A percentile compares a stretch with the other conserved stretches of the same genome.
phyloP scores from a whole-genome alignment of 2,888 invertebrate species.

The Mesorhabditis belari region DNA sequence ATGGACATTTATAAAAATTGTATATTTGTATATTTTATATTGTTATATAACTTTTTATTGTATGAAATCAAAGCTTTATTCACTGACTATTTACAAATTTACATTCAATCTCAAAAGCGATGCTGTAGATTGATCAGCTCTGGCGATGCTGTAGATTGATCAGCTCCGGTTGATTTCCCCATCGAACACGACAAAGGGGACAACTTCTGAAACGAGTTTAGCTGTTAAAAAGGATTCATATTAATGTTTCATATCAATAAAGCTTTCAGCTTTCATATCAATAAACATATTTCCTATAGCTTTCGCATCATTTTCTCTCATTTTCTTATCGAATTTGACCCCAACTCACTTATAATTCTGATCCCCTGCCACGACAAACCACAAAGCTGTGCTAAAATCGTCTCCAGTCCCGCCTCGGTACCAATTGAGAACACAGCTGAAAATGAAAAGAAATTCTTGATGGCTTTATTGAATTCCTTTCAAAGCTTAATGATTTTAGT shows the following conservation, averaged over 20 bases:
- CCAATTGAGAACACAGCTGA: not conserved
- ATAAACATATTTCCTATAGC: no score
- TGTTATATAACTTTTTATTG: not conserved
- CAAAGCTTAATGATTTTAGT: not conserved
- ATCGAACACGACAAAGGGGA: not conserved
- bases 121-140: not conserved
- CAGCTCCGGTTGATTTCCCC: not conserved
- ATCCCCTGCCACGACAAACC: not conserved
- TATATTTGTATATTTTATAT: not conserved
- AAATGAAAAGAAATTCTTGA: no score
- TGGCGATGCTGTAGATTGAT: not conserved
- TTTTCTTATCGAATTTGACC: not conserved
- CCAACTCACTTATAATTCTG: not conserved
- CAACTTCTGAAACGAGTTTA: no score
- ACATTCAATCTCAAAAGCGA: not conserved
- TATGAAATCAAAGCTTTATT: not conserved
- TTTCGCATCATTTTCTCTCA: no score
- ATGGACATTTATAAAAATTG: not conserved
- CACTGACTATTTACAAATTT: not conserved
- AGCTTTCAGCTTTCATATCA: no score
- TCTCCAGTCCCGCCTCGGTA: not conserved
- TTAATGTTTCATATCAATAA: no score
- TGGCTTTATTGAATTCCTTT: no score
- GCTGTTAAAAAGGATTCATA: no score
- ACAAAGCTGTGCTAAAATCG: no score